These are phyloP conservation scores for Desoria tigrina DNA, from an alignment of 2,888 invertebrate genomes.

Conservation along the genomic window DNA sequence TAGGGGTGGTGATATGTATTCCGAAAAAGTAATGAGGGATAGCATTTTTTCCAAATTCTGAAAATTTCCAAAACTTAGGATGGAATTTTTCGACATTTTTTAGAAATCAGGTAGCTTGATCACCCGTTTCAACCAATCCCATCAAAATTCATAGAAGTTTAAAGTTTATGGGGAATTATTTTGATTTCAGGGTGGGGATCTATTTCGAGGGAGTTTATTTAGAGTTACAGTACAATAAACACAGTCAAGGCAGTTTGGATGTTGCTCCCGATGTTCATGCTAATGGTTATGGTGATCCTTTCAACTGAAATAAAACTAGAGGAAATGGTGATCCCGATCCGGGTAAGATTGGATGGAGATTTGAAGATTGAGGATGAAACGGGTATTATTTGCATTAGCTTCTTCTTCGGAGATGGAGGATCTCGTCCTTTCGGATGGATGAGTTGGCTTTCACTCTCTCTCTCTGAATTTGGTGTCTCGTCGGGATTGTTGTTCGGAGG, in stretches of 20 bases:
- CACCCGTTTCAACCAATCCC: too few relatives aligned
- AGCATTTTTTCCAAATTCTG: too few relatives aligned
- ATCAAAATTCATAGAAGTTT: too few relatives aligned
- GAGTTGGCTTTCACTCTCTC: constrained; percentile 4
- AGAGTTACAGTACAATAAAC: background rate
- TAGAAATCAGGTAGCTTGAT: too few relatives aligned
- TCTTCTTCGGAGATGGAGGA: background rate
- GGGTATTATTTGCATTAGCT: background rate
- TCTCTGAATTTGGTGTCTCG: background rate
- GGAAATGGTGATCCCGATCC: background rate
- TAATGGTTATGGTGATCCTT: constrained; percentile 6
- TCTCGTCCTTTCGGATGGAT: constrained; percentile 7
- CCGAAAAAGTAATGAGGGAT: too few relatives aligned
- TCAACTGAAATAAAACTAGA: background rate
- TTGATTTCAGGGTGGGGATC: too few relatives aligned
- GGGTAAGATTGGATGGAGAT: constrained; percentile 5
- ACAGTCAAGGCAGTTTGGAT: too few relatives aligned
- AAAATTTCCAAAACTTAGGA: too few relatives aligned
- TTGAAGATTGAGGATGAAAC: background rate
- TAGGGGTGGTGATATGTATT: too few relatives aligned
- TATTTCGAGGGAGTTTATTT: background rate
- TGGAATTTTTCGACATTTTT: too few relatives aligned
- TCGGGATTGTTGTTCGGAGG: background rate
- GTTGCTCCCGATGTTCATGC: too few relatives aligned
- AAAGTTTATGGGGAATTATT: too few relatives aligned